A percentile compares a stretch with the other conserved stretches of the same genome.
Conservation (phyloP, 2,797 vertebrate genomes). For the Sebastolobus alascanus region DNA sequence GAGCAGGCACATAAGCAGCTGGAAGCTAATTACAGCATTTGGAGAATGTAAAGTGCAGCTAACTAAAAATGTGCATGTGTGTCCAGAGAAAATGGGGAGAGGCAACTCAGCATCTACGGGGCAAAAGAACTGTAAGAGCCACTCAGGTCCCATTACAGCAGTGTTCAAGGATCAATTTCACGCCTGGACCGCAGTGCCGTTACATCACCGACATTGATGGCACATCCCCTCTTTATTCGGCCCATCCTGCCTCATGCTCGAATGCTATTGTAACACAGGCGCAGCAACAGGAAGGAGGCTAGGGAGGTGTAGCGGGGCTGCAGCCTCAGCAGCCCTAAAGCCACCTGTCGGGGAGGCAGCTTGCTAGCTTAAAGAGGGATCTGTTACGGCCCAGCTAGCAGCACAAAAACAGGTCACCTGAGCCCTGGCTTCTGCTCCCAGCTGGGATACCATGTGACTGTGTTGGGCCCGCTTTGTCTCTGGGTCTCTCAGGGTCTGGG, state of each 20-base stretch:
- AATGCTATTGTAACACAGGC: constrained; percentile 35
- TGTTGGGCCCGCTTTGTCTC: constrained; percentile 60
- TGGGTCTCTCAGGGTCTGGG: constrained; percentile 66
- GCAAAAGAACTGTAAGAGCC: constrained; percentile 56
- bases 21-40: constrained; percentile 55
- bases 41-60: constrained; percentile 46
- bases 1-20: constrained; percentile 57
- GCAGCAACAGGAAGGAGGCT: constrained; percentile 50
- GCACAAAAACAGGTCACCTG: constrained; percentile 84
- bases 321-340: constrained; percentile 56
- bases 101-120: constrained; percentile 27
- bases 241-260: constrained; percentile 24
- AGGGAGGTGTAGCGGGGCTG: constrained; percentile 32
- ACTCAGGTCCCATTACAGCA: constrained; percentile 62
- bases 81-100: constrained; percentile 1
- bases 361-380: constrained; percentile 73
- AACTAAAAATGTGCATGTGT: constrained; percentile 37
- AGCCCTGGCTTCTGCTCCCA: constrained; percentile 75
- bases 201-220: constrained; percentile 70
- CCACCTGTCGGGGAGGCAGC: constrained; percentile 75
- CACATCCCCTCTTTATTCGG: constrained; percentile 34
- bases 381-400: constrained; percentile 76
- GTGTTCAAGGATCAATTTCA: constrained; percentile 72
- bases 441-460: constrained; percentile 75
- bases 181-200: constrained; percentile 57